phyloP scores from a whole-genome alignment of 2,888 invertebrate genomes.

The Zhuqinia jingwanae region DNA sequence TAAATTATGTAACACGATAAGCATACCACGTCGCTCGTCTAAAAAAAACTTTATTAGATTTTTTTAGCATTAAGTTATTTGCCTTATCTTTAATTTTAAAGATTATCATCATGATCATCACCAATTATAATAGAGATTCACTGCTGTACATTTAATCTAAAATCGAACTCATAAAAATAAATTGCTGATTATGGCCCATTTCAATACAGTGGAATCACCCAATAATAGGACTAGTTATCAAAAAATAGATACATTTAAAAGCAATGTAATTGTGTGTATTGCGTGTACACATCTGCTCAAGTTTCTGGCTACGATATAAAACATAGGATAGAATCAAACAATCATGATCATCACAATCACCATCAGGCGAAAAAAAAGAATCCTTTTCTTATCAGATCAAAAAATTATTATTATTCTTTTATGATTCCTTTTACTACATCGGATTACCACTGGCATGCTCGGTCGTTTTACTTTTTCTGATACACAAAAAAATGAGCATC shows the following conservation, averaged over 20 bases:
- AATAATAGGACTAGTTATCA: background rate
- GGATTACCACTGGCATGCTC: background rate
- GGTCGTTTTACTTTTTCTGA: background rate
- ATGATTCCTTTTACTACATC: conserved; percentile 10
- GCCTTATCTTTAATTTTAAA: conserved; percentile 14
- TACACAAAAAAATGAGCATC: conserved; percentile 18
- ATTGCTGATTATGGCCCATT: conserved; percentile 30
- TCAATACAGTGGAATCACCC: background rate
- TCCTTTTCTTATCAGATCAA: conserved; percentile 38
- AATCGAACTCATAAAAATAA: conserved; percentile 28
- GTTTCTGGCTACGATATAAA: background rate
- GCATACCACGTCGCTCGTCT: background rate
- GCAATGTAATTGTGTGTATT: background rate
- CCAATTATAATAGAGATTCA: conserved; percentile 22
- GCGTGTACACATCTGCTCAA: background rate
- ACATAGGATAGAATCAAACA: background rate
- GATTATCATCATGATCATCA: conserved; percentile 6
- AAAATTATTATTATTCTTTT: conserved; percentile 49
- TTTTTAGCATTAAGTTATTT: conserved; percentile 18
- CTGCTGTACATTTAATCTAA: conserved; percentile 26
- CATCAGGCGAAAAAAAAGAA: background rate
- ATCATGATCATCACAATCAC: background rate
- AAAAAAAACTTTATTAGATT: background rate
- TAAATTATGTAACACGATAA: conserved; percentile 43
- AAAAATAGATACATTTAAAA: too few species aligned